Percentiles rank a stretch among this genome's conserved stretches.
Evolutionary conservation across 2,113 vertebrate species (phyloP).

Genomic region (Apeltes quadracus): DNA sequence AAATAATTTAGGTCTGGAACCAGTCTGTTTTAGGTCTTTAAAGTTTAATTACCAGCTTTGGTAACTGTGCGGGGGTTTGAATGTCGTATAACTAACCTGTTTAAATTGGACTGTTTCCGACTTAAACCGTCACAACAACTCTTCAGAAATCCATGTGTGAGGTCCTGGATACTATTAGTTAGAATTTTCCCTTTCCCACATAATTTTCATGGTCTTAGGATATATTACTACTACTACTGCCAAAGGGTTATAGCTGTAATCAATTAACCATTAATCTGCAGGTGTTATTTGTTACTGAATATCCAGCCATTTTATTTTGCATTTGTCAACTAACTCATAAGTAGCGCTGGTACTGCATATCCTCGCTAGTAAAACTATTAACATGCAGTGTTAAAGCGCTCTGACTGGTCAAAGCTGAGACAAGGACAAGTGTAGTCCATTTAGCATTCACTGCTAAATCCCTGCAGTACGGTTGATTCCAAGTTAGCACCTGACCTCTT

Average conservation of each 20-base stretch:
- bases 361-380: too few relatives aligned
- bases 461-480: slow-evolving; percentile 36
- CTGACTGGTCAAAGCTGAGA: background rate
- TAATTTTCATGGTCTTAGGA: background rate
- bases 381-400: background rate
- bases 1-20: too few relatives aligned
- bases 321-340: slow-evolving; percentile 16
- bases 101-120: background rate
- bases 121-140: too few relatives aligned
- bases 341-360: too few relatives aligned
- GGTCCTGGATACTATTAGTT: background rate
- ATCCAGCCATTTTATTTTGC: background rate
- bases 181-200: background rate
- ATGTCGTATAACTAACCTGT: background rate
- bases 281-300: background rate
- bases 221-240: too few relatives aligned
- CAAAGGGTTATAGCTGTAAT: background rate
- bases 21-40: too few relatives aligned
- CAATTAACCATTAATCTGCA: background rate
- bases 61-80: background rate
- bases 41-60: background rate
- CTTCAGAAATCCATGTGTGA: background rate
- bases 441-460: slow-evolving; percentile 31
- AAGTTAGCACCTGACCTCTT: slow-evolving; percentile 68
- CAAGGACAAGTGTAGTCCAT: background rate